phyloP scores from a whole-genome alignment of 1,140 invertebrate genomes.

The Heliothis subflexa region DNA sequence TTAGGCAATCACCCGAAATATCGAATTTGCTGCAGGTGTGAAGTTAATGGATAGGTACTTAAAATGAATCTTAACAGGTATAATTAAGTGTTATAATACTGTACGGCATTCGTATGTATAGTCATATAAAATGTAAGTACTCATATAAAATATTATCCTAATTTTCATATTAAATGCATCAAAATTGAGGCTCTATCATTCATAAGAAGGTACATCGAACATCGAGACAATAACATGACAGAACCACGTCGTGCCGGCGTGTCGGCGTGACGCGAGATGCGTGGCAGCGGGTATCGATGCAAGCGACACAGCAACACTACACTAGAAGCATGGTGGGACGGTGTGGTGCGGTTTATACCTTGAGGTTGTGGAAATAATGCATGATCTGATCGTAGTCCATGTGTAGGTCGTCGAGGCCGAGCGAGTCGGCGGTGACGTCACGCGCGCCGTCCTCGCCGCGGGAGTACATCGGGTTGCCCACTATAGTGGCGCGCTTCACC shows the following conservation, averaged over 20 bases:
- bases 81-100: slow-evolving; percentile 72
- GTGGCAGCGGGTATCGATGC: slow-evolving; percentile 62
- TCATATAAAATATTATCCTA: slow-evolving; percentile 82
- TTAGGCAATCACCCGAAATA: slow-evolving; percentile 51
- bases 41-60: slow-evolving; percentile 48
- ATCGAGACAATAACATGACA: slow-evolving; percentile 68
- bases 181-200: slow-evolving; percentile 83
- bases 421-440: slow-evolving; percentile 85
- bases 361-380: slow-evolving; percentile 98
- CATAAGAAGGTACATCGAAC: slow-evolving; percentile 82
- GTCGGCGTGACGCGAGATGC: slow-evolving; percentile 47
- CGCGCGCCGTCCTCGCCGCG: slow-evolving; percentile 87
- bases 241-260: slow-evolving; percentile 59
- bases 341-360: slow-evolving; percentile 89
- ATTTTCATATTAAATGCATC: slow-evolving; percentile 80
- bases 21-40: slow-evolving; percentile 60
- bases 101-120: slow-evolving; percentile 73
- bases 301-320: slow-evolving; percentile 81
- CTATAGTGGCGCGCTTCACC: slow-evolving; percentile 93
- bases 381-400: slow-evolving; percentile 99
- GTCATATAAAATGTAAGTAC: slow-evolving; percentile 80
- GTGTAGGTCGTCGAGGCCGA: slow-evolving; percentile 92
- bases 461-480: slow-evolving; percentile 94
- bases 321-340: slow-evolving; percentile 81
- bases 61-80: slow-evolving; percentile 66